Evolutionary conservation across 2,797 vertebrate species (phyloP).

Genomic region (Sebastes miniatus): DNA sequence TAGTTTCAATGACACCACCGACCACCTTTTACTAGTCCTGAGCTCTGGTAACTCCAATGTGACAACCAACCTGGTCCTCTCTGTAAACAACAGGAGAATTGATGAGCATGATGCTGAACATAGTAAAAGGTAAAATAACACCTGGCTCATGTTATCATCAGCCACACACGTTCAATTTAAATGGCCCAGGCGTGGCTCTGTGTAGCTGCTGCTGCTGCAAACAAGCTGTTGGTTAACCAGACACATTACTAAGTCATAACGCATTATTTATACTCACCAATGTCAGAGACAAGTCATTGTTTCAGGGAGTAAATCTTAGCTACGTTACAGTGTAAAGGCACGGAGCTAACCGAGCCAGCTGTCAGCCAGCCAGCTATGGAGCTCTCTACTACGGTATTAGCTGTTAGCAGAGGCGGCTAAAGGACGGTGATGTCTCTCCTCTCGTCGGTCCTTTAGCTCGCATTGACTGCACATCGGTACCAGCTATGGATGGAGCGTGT

Average conservation of each 20-base stretch:
- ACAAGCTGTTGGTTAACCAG: conserved; percentile 55
- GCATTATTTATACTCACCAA: conserved; percentile 52
- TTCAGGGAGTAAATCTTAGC: conserved; percentile 23
- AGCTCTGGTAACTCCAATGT: conserved; percentile 55
- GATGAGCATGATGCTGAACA: background rate
- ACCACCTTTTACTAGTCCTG: conserved; percentile 42
- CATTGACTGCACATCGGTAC: conserved; percentile 38
- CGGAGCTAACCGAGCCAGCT: conserved; percentile 54
- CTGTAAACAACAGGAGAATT: conserved; percentile 28
- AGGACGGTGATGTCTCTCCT: conserved; percentile 53
- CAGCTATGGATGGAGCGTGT: conserved; percentile 8
- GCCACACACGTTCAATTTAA: conserved; percentile 30
- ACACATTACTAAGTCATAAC: background rate
- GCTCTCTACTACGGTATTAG: conserved; percentile 35
- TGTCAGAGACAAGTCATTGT: conserved; percentile 71
- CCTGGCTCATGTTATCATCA: background rate
- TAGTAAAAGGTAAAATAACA: background rate
- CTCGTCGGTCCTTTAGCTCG: conserved; percentile 29
- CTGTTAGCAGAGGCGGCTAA: conserved; percentile 62
- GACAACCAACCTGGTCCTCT: conserved; percentile 62
- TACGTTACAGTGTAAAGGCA: conserved; percentile 20
- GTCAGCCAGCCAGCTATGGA: conserved; percentile 63
- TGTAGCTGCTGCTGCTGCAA: conserved; percentile 59
- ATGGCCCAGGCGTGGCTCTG: conserved; percentile 70
- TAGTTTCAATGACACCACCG: conserved; percentile 34